Evolutionary conservation across 2,888 invertebrate species (phyloP).

Genomic region (Sminthurides aquaticus): DNA sequence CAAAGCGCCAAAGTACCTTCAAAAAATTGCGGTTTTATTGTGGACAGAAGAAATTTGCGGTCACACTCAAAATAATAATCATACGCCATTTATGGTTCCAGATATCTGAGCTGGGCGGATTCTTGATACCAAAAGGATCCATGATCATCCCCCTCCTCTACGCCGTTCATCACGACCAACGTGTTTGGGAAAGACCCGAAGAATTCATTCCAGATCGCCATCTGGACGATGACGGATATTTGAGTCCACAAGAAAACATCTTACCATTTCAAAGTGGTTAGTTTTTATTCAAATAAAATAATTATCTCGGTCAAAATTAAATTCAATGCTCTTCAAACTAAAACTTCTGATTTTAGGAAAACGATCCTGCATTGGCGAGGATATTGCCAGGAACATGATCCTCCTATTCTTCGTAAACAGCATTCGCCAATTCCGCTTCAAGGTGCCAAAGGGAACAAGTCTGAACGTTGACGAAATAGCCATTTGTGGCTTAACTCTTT

Average conservation of each 20-base stretch:
- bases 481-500: conserved; percentile 65
- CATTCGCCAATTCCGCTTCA: conserved; percentile 54
- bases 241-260: conserved; percentile 32
- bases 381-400: conserved; percentile 65
- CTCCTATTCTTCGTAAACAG: conserved; percentile 59
- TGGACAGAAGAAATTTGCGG: too few relatives aligned
- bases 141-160: conserved; percentile 80
- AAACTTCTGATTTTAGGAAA: conserved; percentile 55
- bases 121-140: conserved; percentile 71
- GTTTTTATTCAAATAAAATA: too few relatives aligned
- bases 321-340: too few relatives aligned
- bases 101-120: conserved; percentile 68
- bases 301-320: too few relatives aligned
- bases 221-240: conserved; percentile 56
- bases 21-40: too few relatives aligned
- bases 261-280: conserved; percentile 71
- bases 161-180: conserved; percentile 84
- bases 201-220: conserved; percentile 76
- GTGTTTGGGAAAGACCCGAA: conserved; percentile 77
- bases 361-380: conserved; percentile 77
- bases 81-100: too few relatives aligned
- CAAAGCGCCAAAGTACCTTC: too few relatives aligned
- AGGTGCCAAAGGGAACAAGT: conserved; percentile 46
- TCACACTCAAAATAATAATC: too few relatives aligned
- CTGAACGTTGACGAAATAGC: conserved; percentile 57